A percentile compares a stretch with the other conserved stretches of the same genome.
Evolutionary conservation across 2,113 vertebrate species (phyloP).

Genomic region (Burhinus oedicnemus): DNA sequence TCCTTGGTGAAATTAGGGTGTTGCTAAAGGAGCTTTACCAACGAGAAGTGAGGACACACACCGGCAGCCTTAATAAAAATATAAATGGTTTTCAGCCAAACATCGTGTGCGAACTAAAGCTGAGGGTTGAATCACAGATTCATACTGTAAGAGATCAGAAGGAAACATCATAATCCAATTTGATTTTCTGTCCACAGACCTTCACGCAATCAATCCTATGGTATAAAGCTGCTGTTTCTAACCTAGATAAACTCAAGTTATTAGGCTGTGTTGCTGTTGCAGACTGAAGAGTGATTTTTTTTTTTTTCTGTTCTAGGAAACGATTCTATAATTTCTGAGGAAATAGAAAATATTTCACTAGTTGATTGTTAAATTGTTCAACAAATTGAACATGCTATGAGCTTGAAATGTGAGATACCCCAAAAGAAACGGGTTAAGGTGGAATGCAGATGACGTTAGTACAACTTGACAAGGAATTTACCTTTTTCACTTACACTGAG

Average conservation of each 20-base stretch:
- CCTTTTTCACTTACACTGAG: background rate
- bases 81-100: conserved; percentile 7
- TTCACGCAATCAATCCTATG: conserved; percentile 35
- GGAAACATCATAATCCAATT: conserved; percentile 58
- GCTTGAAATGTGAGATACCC: background rate
- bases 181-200: conserved; percentile 65
- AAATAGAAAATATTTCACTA: conserved; percentile 23
- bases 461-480: background rate
- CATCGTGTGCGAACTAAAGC: background rate
- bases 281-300: background rate
- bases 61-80: background rate
- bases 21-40: background rate
- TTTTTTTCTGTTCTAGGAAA: background rate
- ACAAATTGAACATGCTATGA: background rate
- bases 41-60: background rate
- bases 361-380: conserved; percentile 20
- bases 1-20: background rate
- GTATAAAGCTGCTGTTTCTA: conserved; percentile 35
- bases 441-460: background rate
- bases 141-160: conserved; percentile 27
- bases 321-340: conserved; percentile 28
- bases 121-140: conserved; percentile 24
- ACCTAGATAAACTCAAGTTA: conserved; percentile 30
- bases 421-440: background rate
- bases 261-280: background rate